Conservation (phyloP, 2,113 vertebrate genomes). For the Seriola aureovittata region DNA sequence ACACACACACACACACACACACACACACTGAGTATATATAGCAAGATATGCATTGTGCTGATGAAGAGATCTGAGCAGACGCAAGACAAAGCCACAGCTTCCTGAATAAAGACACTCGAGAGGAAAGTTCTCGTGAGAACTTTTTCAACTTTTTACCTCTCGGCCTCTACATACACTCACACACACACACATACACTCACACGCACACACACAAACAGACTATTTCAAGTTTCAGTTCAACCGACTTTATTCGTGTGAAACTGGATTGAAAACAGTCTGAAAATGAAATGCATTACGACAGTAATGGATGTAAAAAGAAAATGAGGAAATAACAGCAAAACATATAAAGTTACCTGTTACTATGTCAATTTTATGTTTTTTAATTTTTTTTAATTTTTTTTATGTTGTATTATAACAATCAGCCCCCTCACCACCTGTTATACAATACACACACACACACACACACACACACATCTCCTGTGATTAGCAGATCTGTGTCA, state of each 20-base stretch:
- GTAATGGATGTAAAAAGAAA: not conserved
- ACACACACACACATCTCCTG: too few relatives aligned
- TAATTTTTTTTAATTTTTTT: too few relatives aligned
- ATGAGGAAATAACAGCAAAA: too few relatives aligned
- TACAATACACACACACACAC: not conserved
- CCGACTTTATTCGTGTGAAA: constrained; percentile 10
- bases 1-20: constrained; percentile 50
- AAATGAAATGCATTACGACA: not conserved
- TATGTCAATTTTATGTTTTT: too few relatives aligned
- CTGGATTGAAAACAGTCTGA: not conserved
- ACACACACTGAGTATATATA: constrained; percentile 28
- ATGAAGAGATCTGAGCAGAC: constrained; percentile 69
- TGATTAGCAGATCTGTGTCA: too few relatives aligned
- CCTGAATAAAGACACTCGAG: constrained; percentile 83
- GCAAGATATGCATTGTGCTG: constrained; percentile 45
- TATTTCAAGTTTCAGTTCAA: constrained; percentile 39
- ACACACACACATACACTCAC: not conserved
- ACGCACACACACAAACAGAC: not conserved
- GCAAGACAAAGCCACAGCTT: constrained; percentile 86
- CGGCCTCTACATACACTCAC: constrained; percentile 14
- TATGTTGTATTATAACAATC: too few relatives aligned
- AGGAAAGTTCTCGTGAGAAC: constrained; percentile 90
- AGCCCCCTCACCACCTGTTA: too few relatives aligned
- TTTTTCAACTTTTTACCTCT: constrained; percentile 83
- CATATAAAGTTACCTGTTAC: too few relatives aligned